A percentile compares a stretch with the other conserved stretches of the same genome.
Evolutionary conservation across 2,797 vertebrate genomes (phyloP).

Genomic region (Gouania willdenowi): DNA sequence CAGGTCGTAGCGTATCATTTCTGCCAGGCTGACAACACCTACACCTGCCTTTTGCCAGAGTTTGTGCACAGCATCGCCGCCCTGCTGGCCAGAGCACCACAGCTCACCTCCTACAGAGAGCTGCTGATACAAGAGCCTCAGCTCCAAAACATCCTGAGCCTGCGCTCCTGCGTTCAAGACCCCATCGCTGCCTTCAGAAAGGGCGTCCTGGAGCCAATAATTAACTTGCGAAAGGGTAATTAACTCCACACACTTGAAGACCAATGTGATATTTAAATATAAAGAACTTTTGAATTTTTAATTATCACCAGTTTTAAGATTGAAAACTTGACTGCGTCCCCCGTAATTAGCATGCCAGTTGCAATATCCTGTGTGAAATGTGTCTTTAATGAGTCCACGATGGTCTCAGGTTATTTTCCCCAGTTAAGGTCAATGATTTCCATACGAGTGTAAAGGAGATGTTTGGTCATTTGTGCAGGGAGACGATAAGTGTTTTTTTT

Average conservation of each 20-base stretch:
- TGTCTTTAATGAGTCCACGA: constrained; percentile 37
- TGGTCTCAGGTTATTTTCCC: constrained; percentile 35
- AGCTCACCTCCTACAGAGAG: constrained; percentile 84
- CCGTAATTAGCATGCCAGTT: constrained; percentile 12
- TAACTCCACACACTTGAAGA: constrained; percentile 13
- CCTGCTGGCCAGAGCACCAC: constrained; percentile 86
- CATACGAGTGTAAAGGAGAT: constrained; percentile 46
- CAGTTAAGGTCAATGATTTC: constrained; percentile 54
- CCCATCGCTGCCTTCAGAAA: constrained; percentile 86
- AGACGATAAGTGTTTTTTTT: constrained; percentile 47
- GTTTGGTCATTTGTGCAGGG: constrained; percentile 50
- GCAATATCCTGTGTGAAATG: constrained; percentile 41
- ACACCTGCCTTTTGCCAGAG: constrained; percentile 96
- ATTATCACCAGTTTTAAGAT: constrained; percentile 25
- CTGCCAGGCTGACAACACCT: constrained; percentile 97
- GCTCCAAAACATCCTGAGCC: constrained; percentile 89
- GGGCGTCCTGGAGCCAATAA: constrained; percentile 88
- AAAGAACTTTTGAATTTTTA: constrained; percentile 37
- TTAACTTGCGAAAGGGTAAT: constrained; percentile 85
- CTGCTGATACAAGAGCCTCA: constrained; percentile 87
- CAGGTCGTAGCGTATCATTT: constrained; percentile 98
- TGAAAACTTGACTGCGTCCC: constrained; percentile 20
- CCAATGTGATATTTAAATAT: constrained; percentile 34
- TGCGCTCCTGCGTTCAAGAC: constrained; percentile 97
- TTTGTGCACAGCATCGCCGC: constrained; percentile 97